Percentiles rank a stretch among this genome's conserved stretches.
phyloP scores from a whole-genome alignment of 2,888 invertebrate genomes.

The Ethmia dodecea region DNA sequence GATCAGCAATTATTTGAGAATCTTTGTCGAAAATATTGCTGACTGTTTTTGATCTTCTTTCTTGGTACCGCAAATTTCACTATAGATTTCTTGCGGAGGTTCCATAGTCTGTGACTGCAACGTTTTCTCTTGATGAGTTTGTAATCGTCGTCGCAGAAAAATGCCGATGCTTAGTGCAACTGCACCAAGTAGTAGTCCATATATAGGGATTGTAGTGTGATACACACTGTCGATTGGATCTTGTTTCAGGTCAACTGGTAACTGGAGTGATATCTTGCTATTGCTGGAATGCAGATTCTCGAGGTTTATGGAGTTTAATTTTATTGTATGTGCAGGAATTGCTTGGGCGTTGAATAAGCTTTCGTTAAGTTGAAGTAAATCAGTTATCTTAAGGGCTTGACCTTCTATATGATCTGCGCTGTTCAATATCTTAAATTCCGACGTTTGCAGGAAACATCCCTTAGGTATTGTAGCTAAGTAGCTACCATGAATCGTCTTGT shows the following conservation, averaged over 20 bases:
- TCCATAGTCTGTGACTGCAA: not conserved
- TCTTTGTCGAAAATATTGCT: constrained; percentile 4
- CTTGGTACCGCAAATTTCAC: not conserved
- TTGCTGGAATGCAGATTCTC: not conserved
- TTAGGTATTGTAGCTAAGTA: constrained; percentile 16
- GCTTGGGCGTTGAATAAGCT: not conserved
- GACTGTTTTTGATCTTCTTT: not conserved
- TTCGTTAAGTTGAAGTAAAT: not conserved
- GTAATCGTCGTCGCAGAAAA: not conserved
- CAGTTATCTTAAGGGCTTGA: constrained; percentile 2
- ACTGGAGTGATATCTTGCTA: not conserved
- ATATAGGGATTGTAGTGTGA: constrained; percentile 5
- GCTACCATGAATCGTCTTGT: constrained; percentile 17
- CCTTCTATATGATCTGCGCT: constrained; percentile 10
- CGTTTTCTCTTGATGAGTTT: too few species aligned
- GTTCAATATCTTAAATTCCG: constrained; percentile 1
- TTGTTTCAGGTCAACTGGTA: not conserved
- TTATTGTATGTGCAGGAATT: not conserved
- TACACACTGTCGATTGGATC: not conserved
- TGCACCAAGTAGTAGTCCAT: constrained; percentile 1
- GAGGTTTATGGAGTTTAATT: constrained; percentile 1
- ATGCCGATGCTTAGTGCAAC: not conserved
- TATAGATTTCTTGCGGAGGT: not conserved
- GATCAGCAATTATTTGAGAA: constrained; percentile 7
- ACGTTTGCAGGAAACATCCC: constrained; percentile 5